Conservation (phyloP, 1,140 invertebrate species). For the Pteromalus puparum region DNA sequence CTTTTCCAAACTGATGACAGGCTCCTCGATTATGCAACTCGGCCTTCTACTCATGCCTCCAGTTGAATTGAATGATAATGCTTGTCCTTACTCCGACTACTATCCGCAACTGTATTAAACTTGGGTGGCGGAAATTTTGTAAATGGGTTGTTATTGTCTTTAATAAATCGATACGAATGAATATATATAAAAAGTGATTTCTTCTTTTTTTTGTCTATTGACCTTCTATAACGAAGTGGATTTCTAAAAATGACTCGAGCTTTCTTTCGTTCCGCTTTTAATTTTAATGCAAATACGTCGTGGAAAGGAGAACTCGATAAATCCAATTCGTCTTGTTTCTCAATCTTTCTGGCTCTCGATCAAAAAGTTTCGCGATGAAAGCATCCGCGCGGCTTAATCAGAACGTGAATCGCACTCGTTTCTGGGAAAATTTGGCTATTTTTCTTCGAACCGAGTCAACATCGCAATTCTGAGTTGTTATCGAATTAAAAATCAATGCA, state of each 20-base stretch:
- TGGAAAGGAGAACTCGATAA: not conserved
- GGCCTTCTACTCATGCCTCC: conserved; percentile 11
- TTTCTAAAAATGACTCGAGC: not conserved
- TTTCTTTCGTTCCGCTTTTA: not conserved
- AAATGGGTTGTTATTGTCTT: conserved; percentile 28
- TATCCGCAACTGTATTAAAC: conserved; percentile 4
- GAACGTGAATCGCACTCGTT: not conserved
- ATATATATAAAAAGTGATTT: not conserved
- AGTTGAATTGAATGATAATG: conserved; percentile 30
- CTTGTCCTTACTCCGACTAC: not conserved
- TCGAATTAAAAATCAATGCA: not conserved
- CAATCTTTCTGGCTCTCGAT: conserved; percentile 10
- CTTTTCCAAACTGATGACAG: conserved; percentile 1
- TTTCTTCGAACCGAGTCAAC: too few species aligned
- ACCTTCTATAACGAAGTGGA: not conserved
- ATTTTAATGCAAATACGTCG: not conserved
- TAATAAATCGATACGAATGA: conserved; percentile 33
- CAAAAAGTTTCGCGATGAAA: conserved; percentile 12
- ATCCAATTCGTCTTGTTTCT: not conserved
- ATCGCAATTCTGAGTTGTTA: not conserved
- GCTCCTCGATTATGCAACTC: conserved; percentile 1
- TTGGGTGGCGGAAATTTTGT: conserved; percentile 20
- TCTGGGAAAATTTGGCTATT: not conserved
- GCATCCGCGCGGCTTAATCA: not conserved
- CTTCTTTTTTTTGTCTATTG: not conserved